Percentiles rank a stretch among this genome's conserved stretches.
Evolutionary conservation across 2,113 vertebrate species (phyloP).

Genomic region (Chitala chitala): DNA sequence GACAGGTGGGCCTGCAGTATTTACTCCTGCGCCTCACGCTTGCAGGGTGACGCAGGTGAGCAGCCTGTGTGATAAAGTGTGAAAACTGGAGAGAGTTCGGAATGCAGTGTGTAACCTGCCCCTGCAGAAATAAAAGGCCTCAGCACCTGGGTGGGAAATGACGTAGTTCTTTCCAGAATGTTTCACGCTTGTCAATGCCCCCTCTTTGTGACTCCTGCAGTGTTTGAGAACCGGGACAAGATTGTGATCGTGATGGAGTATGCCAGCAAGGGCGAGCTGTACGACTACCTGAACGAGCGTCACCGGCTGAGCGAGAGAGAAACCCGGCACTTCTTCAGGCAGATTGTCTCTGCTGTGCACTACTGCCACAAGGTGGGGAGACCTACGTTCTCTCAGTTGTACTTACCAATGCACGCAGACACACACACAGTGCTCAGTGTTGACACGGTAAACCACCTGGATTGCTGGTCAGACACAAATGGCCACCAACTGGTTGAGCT

Average conservation of each 20-base stretch:
- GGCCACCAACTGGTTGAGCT: background rate
- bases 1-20: background rate
- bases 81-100: background rate
- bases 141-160: too few species aligned
- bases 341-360: slow-evolving; percentile 94
- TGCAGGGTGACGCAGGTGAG: too few species aligned
- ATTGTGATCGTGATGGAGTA: slow-evolving; percentile 95
- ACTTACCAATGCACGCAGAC: background rate
- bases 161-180: background rate
- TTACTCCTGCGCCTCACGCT: background rate
- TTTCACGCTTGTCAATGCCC: background rate
- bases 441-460: background rate
- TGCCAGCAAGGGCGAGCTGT: slow-evolving; percentile 93
- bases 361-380: slow-evolving; percentile 89
- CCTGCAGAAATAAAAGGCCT: background rate
- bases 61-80: background rate
- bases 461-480: background rate
- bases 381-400: background rate
- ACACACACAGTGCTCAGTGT: too few species aligned
- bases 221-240: slow-evolving; percentile 98
- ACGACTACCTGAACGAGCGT: slow-evolving; percentile 94
- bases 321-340: slow-evolving; percentile 93
- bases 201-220: slow-evolving; percentile 51
- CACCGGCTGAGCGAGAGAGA: slow-evolving; percentile 82
- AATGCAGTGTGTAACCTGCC: background rate